Percentiles rank a stretch among this genome's conserved stretches.
Conservation (phyloP, 2,113 vertebrate species). For the Salvelinus namaycush region DNA sequence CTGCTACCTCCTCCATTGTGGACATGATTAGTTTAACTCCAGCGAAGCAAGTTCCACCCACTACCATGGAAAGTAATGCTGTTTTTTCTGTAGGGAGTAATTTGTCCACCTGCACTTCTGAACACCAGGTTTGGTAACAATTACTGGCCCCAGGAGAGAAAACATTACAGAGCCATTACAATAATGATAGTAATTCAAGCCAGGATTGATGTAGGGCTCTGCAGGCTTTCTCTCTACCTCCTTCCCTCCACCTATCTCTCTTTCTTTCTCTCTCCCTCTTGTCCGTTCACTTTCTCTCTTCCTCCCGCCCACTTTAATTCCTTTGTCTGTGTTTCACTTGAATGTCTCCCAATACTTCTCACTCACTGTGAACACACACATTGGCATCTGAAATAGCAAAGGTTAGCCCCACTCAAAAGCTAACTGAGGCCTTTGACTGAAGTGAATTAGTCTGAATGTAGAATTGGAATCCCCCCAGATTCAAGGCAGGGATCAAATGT, state of each 20-base stretch:
- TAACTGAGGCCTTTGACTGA: background rate
- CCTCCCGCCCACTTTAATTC: background rate
- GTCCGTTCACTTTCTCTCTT: conserved; percentile 5
- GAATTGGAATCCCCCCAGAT: background rate
- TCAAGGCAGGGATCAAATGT: background rate
- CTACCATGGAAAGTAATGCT: conserved; percentile 61
- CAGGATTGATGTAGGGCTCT: conserved; percentile 56
- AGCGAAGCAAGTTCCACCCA: conserved; percentile 18
- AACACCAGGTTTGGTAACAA: conserved; percentile 71
- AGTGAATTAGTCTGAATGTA: background rate
- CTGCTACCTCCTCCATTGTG: background rate
- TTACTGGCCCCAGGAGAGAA: conserved; percentile 73
- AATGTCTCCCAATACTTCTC: background rate
- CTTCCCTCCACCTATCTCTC: conserved; percentile 9
- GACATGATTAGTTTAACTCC: background rate
- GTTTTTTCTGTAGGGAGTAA: conserved; percentile 36
- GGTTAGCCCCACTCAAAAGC: background rate
- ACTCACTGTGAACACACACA: background rate
- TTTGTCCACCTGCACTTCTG: conserved; percentile 73
- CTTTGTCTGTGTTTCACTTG: background rate
- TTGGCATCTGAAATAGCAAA: background rate
- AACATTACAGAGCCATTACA: conserved; percentile 76
- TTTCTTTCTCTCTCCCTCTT: conserved; percentile 15
- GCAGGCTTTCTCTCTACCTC: conserved; percentile 26
- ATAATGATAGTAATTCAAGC: conserved; percentile 76